Evolutionary conservation across 2,113 vertebrate species (phyloP), one percentile per base, ranked within the genome.

Genomic region (Castor canadensis): DNA sequence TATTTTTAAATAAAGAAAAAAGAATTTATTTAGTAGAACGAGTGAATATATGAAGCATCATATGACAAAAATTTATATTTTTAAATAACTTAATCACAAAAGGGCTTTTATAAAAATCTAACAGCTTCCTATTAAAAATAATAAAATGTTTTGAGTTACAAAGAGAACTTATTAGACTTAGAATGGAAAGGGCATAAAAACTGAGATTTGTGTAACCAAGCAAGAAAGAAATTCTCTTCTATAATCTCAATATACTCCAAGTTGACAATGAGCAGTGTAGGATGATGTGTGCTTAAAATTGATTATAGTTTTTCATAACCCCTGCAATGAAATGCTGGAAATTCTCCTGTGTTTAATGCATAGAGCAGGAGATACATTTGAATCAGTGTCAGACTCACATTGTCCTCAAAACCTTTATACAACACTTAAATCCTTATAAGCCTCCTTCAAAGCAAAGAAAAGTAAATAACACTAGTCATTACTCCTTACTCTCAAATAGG

Each of bases 391-490:
- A 87, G 58, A 62, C 58, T 82, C 49, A 54, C 16, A 43, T 15
- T 30, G 22, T 95, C 64, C 54, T 83, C 58, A 81, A 75, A 93
- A 84, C 38, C 60, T 90, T 92, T 49, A 72, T 12, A 4, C 11
- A 89, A 49, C 43, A 69, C 35, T 86, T 38, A 91, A 88, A 54
- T 49, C 58, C 12, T 71, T 30, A 2, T 76, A 71, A 66, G 40
- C 30, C 60, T 91, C 82, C 77, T 73, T 83, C 66, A 73, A 72
- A 86, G 81, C 60, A 73, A 81, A 96, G 43, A 95, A 67, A 86
- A 94, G 76, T 54, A 60, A 71, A 77, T 45, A 67, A 49, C 24
- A 15, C 49, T 71, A 71, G 67, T 26, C 77, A 82, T 89, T 66
- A 76, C 43, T 79, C 47, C 75, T 91, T 72, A 58, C 9, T 89